phyloP scores from a whole-genome alignment of 2,113 vertebrate species.

The Microtus ochrogaster region DNA sequence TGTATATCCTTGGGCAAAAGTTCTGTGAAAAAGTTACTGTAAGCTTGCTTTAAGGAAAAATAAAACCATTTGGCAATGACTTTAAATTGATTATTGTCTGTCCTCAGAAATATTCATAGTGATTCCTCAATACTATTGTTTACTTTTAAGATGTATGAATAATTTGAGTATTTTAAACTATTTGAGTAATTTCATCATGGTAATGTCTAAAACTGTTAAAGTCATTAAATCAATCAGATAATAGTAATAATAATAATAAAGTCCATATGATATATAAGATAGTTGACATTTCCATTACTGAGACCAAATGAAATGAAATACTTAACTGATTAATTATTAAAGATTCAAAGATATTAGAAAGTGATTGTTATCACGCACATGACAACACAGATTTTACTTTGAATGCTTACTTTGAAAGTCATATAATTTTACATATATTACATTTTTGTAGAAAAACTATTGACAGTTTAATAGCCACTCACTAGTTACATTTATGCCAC shows the following conservation, averaged over 20 bases:
- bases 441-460: neutral
- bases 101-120: neutral
- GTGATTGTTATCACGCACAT: neutral
- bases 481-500: neutral
- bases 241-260: neutral
- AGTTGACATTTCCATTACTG: neutral
- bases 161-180: neutral
- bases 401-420: neutral
- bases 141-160: neutral
- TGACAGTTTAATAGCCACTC: neutral
- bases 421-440: neutral
- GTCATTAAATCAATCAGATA: neutral
- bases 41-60: neutral
- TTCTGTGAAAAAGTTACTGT: conserved; percentile 37
- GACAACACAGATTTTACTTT: neutral
- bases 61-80: conserved; percentile 34
- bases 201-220: neutral
- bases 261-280: neutral
- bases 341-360: neutral
- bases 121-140: neutral
- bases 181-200: neutral
- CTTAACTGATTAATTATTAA: neutral
- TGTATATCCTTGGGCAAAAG: conserved; percentile 55
- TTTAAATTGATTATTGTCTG: conserved; percentile 53
- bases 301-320: neutral